Conservation (phyloP, 2,888 invertebrate genomes). For the Drosophila paranaensis region DNA sequence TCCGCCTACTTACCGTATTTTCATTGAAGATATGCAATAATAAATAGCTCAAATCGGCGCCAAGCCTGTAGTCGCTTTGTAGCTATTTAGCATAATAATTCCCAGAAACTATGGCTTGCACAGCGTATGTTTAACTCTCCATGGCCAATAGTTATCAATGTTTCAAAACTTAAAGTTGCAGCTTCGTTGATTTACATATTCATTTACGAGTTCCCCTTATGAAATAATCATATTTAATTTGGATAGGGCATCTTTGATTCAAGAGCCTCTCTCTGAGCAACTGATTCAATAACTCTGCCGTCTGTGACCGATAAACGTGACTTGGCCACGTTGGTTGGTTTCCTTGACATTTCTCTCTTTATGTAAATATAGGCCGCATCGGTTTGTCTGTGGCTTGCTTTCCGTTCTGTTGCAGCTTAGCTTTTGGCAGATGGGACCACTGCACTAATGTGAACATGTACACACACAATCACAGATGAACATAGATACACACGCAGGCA, state of each 20-base stretch:
- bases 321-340: slow-evolving; percentile 64
- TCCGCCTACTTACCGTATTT: no score
- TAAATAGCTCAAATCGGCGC: no score
- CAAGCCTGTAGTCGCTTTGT: no score
- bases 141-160: no score
- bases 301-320: slow-evolving; percentile 73
- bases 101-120: no score
- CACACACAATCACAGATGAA: not conserved
- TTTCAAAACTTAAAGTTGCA: no score
- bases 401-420: slow-evolving; percentile 50
- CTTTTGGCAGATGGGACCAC: slow-evolving; percentile 42
- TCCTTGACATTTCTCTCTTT: slow-evolving; percentile 26
- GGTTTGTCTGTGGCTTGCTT: slow-evolving; percentile 30
- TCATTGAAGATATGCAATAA: no score
- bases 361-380: slow-evolving; percentile 41
- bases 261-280: slow-evolving; percentile 15
- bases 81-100: no score
- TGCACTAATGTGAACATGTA: slow-evolving; percentile 47
- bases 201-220: not conserved
- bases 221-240: slow-evolving; percentile 23
- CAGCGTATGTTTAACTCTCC: no score
- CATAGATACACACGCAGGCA: slow-evolving; percentile 29
- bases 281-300: slow-evolving; percentile 39
- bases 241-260: slow-evolving; percentile 11
- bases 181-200: no score